phyloP scores from a whole-genome alignment of 2,888 invertebrate genomes.

The Romanomermis culicivorax region DNA sequence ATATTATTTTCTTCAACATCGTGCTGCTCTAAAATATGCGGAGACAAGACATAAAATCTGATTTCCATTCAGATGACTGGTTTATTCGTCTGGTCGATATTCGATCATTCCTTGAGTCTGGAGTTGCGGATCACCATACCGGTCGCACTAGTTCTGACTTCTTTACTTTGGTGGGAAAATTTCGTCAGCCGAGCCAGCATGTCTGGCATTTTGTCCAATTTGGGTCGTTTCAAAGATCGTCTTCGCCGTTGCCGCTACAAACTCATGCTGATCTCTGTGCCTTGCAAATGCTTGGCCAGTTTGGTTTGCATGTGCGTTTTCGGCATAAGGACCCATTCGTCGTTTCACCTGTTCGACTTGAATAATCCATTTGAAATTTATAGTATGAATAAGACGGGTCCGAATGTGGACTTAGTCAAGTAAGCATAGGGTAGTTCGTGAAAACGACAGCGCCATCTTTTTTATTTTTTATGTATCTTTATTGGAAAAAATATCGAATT shows the following conservation, averaged over 20 bases:
- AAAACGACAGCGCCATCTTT: too few relatives aligned
- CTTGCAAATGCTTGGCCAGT: slow-evolving; percentile 5
- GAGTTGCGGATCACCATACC: slow-evolving; percentile 38
- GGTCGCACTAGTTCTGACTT: slow-evolving; percentile 44
- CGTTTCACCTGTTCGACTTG: slow-evolving; percentile 4
- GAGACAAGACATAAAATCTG: too few relatives aligned
- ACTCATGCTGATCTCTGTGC: neutral
- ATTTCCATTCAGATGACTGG: slow-evolving; percentile 2
- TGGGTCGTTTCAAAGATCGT: slow-evolving; percentile 19
- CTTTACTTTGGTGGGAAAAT: slow-evolving; percentile 63
- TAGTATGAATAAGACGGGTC: neutral
- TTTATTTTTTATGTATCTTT: too few relatives aligned
- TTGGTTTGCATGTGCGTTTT: slow-evolving; percentile 9
- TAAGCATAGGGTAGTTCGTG: too few relatives aligned
- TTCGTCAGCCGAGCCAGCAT: slow-evolving; percentile 36
- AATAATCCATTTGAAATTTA: neutral
- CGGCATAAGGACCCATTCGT: slow-evolving; percentile 2
- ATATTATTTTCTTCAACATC: too few relatives aligned
- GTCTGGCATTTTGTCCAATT: slow-evolving; percentile 13
- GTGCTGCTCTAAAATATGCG: too few relatives aligned
- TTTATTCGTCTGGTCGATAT: slow-evolving; percentile 10
- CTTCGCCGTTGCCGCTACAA: slow-evolving; percentile 10
- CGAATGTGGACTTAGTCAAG: neutral
- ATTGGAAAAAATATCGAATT: too few relatives aligned
- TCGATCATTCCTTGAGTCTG: slow-evolving; percentile 2